These are phyloP conservation scores for Therioaphis trifolii DNA, from an alignment of 2,888 invertebrate species.

Conservation along the genomic window DNA sequence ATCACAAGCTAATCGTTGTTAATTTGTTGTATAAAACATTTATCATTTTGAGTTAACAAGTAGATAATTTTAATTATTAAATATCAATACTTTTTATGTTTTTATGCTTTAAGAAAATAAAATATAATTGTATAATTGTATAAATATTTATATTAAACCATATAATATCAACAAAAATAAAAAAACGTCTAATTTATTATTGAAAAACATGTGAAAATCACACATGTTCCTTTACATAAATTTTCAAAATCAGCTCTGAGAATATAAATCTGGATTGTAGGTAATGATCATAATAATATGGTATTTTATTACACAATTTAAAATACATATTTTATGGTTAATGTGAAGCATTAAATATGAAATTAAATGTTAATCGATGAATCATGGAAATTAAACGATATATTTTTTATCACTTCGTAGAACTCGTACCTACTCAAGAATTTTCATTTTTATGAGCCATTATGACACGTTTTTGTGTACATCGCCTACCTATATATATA, in stretches of 20 bases:
- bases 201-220: conserved; percentile 19
- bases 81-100: background rate
- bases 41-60: background rate
- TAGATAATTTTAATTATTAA: background rate
- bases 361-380: conserved; percentile 57
- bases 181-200: background rate
- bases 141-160: background rate
- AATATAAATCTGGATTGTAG: background rate
- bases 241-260: conserved; percentile 6
- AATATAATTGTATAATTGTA: background rate
- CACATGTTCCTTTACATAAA: conserved; percentile 9
- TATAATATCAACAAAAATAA: background rate
- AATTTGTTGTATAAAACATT: background rate
- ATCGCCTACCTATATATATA: background rate
- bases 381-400: conserved; percentile 39
- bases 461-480: conserved; percentile 51
- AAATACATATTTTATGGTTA: conserved; percentile 21
- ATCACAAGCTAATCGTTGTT: background rate
- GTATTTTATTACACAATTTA: background rate
- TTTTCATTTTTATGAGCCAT: conserved; percentile 39
- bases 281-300: background rate
- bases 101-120: background rate
- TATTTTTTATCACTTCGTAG: conserved; percentile 48
- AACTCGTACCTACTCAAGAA: conserved; percentile 35
- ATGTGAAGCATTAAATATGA: conserved; percentile 35